Evolutionary conservation across 2,888 invertebrate genomes (phyloP).

Genomic region (Napeogenes inachia): DNA sequence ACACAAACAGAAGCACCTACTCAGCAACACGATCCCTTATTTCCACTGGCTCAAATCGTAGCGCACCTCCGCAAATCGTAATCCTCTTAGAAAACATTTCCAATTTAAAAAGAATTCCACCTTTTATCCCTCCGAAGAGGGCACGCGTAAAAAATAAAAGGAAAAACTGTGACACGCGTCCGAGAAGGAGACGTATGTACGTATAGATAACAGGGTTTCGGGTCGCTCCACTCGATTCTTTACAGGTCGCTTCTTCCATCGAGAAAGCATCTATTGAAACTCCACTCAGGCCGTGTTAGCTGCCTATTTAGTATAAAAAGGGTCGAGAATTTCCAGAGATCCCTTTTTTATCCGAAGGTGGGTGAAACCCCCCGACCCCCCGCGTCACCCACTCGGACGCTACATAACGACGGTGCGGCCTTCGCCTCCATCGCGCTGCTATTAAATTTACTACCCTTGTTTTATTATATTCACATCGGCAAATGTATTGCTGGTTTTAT

Average conservation of each 20-base stretch:
- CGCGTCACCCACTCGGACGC: constrained; percentile 24
- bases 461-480: constrained; percentile 16
- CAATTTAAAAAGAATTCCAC: constrained; percentile 77
- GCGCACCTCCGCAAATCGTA: constrained; percentile 75
- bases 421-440: constrained; percentile 18
- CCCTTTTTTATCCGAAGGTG: constrained; percentile 70
- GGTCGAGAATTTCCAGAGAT: constrained; percentile 73
- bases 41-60: constrained; percentile 53
- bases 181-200: constrained; percentile 33
- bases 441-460: constrained; percentile 25
- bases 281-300: constrained; percentile 77
- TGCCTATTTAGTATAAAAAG: constrained; percentile 79
- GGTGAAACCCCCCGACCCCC: constrained; percentile 33
- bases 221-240: constrained; percentile 67
- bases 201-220: constrained; percentile 56
- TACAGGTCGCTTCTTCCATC: constrained; percentile 75
- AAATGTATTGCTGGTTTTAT: constrained; percentile 4
- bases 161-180: constrained; percentile 69
- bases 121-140: constrained; percentile 72
- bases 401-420: constrained; percentile 21
- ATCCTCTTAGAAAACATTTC: constrained; percentile 78
- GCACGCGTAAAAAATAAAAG: constrained; percentile 76
- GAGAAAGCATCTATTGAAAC: constrained; percentile 77
- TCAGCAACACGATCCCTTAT: constrained; percentile 61
- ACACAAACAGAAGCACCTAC: constrained; percentile 49